Base-by-base conservation (phyloP, 1,140 invertebrate genomes). In the Drosophila saltans region DNA sequence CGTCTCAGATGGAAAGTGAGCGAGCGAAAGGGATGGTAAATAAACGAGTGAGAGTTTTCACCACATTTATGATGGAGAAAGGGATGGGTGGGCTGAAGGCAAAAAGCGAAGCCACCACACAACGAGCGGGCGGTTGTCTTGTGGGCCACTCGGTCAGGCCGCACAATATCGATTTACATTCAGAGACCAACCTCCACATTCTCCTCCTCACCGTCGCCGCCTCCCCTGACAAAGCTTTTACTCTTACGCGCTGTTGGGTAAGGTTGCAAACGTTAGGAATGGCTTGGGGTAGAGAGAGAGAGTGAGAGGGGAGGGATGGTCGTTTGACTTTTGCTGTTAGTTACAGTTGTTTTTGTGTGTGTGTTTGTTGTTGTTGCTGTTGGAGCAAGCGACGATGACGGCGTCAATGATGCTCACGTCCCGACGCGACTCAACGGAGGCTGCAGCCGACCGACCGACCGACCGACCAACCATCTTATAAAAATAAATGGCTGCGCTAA, bases 141-240 rank as follows among this genome's bases (percentile, higher is more conserved):
- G 85, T 84, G 80, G 84, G 84, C 84, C 84, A 89, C 78, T 89
- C 84, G 85, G 85, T 89, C 89, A 89, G 76, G 84, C 83, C 83
- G 84, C 83, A 86, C 77, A 89, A 78, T 90, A 90, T 90, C 86
- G 86, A 90, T 90, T 90, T 81, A 78, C 83, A 57, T 40, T 57
- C 48, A 30, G 48, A 55, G 24, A 41, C 45, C 61, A n/a, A 10
- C 41, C 48, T n/a, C 33, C 16, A 43, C 16, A 28, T 6, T 2
- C 60, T 10, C 45, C 28, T 26, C 26, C 16, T 41, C 39, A 41
- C 11, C 33, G 7, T 11, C 36, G 9, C 16, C 40, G 55, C 10
- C 41, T 48, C 41, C 62, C n/a, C n/a, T 43, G 10, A 28, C 24
- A 43, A 69, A 81, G 80, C 74, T 78, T 77, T 81, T 75, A 58